Evolutionary conservation across 2,113 vertebrate species (phyloP).

Genomic region (Camelus dromedarius): DNA sequence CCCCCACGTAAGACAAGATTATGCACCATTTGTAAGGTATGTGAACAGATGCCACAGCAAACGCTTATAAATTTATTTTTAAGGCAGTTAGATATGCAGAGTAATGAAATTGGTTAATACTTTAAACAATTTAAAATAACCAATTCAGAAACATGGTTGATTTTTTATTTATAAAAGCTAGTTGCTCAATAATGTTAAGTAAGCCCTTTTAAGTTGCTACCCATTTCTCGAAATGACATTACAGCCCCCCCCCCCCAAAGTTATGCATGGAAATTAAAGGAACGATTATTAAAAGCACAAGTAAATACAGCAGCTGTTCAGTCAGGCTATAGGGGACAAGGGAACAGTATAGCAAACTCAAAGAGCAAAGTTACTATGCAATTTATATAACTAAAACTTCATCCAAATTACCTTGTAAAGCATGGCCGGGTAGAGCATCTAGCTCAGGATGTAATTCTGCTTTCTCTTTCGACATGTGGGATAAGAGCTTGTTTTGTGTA

Average conservation of each 20-base stretch:
- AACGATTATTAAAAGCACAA: constrained; percentile 63
- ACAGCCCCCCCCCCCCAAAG: constrained; percentile 42
- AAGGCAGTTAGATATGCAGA: constrained; percentile 59
- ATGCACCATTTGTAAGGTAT: constrained; percentile 74
- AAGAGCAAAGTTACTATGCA: constrained; percentile 84
- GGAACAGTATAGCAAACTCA: constrained; percentile 84
- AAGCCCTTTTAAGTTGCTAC: constrained; percentile 34
- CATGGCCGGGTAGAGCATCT: constrained; percentile 96
- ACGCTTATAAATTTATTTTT: constrained; percentile 53
- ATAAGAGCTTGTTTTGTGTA: constrained; percentile 98
- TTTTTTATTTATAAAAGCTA: constrained; percentile 48
- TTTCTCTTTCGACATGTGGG: constrained; percentile 99
- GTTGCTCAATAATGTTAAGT: constrained; percentile 44
- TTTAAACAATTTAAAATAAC: constrained; percentile 57
- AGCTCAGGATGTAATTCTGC: constrained; percentile 98
- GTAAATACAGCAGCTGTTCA: constrained; percentile 92
- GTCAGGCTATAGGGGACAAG: constrained; percentile 83
- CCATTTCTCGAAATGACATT: constrained; percentile 55
- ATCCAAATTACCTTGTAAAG: constrained; percentile 93
- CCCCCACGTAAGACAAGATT: constrained; percentile 83
- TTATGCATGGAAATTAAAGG: constrained; percentile 72
- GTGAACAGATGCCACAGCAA: constrained; percentile 89
- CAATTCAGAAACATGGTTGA: constrained; percentile 51
- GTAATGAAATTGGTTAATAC: constrained; percentile 58
- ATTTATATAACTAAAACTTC: constrained; percentile 9